Percentiles rank a stretch among this genome's conserved stretches.
These are phyloP conservation scores for Clarias macrocephalus DNA, from an alignment of 2,113 vertebrate species.

Conservation along the genomic window DNA sequence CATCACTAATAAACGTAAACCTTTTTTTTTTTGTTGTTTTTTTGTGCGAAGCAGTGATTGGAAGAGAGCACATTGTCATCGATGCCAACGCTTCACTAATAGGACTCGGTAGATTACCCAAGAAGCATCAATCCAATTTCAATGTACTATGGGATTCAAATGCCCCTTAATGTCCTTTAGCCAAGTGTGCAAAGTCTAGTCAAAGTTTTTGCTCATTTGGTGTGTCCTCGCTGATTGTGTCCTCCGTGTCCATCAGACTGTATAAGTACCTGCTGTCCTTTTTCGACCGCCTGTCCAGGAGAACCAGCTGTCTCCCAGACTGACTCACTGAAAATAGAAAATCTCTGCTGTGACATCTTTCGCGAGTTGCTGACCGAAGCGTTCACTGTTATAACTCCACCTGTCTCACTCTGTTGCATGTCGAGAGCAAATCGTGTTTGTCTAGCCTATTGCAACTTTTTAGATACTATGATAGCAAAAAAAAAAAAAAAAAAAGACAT, in stretches of 20 bases:
- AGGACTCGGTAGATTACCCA: neutral
- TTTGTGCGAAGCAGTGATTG: neutral
- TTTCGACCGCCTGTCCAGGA: slow-evolving; percentile 22
- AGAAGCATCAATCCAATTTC: neutral
- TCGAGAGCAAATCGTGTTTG: neutral
- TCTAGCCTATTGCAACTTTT: neutral
- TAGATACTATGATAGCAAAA: neutral
- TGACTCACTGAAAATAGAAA: slow-evolving; percentile 36
- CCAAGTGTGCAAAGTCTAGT: neutral
- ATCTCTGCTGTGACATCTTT: slow-evolving; percentile 38
- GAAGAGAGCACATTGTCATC: neutral
- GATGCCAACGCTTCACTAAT: neutral
- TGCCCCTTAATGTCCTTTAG: neutral
- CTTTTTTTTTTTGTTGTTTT: neutral
- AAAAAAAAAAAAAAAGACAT: neutral
- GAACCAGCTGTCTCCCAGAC: slow-evolving; percentile 46
- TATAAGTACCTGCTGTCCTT: slow-evolving; percentile 48
- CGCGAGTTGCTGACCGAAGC: slow-evolving; percentile 36
- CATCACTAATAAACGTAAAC: neutral
- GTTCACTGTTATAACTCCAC: slow-evolving; percentile 39
- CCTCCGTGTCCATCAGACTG: slow-evolving; percentile 44
- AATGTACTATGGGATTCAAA: neutral
- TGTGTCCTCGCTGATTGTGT: neutral
- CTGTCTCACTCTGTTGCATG: slow-evolving; percentile 15
- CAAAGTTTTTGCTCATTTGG: neutral